These are phyloP conservation scores for Chelonia mydas DNA, from an alignment of 2,797 vertebrate species.

Conservation along the genomic window DNA sequence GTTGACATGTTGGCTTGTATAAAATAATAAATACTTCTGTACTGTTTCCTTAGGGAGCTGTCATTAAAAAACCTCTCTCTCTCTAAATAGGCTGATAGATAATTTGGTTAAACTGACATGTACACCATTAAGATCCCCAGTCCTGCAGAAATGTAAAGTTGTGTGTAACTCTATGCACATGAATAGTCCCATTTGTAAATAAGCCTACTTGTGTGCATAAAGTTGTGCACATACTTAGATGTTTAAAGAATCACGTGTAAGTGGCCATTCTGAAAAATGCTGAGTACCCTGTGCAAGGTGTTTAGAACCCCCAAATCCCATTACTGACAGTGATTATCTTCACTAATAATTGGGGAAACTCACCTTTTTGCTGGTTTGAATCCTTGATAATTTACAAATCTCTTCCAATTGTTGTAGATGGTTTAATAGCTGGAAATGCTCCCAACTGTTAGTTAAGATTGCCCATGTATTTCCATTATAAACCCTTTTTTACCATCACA, in stretches of 20 bases:
- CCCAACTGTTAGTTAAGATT: neutral
- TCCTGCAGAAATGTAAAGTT: neutral
- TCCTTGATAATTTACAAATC: neutral
- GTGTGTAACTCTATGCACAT: neutral
- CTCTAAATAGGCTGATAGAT: neutral
- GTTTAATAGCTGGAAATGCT: neutral
- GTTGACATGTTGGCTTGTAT: slow-evolving; percentile 71
- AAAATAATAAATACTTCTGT: slow-evolving; percentile 80
- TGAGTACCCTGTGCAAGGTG: neutral
- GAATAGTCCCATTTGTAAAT: neutral
- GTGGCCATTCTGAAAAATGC: neutral
- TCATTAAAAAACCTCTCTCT: slow-evolving; percentile 41
- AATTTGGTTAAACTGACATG: neutral
- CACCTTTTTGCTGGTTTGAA: neutral
- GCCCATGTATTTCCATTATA: neutral
- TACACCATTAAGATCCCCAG: neutral
- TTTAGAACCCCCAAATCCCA: neutral
- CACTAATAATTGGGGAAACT: neutral
- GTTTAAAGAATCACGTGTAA: neutral
- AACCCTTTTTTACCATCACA: neutral
- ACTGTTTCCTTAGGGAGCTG: slow-evolving; percentile 70
- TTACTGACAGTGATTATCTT: neutral
- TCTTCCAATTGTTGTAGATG: neutral
- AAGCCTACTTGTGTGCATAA: neutral
- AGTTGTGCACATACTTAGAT: neutral